Percentiles rank a stretch among this genome's conserved stretches.
Conservation (phyloP, 2,888 invertebrate species). For the Callimorpha dominula region DNA sequence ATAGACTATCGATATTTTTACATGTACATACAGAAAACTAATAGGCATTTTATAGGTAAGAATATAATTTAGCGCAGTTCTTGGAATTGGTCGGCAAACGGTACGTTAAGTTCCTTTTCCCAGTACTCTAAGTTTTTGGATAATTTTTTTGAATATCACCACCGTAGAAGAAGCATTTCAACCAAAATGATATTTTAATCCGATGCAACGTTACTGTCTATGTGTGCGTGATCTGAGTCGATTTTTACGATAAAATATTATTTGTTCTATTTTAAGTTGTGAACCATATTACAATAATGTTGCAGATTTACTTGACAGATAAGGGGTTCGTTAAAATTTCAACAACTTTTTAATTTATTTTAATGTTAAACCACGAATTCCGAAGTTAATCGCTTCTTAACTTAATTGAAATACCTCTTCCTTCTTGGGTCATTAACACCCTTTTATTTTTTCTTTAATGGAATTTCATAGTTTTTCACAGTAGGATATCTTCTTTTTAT, state of each 20-base stretch:
- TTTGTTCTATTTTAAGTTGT: background rate
- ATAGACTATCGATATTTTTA: too few relatives aligned
- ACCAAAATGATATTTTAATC: background rate
- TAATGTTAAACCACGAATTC: conserved; percentile 38
- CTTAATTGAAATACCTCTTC: conserved; percentile 52
- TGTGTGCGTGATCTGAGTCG: too few relatives aligned
- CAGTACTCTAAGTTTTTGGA: too few relatives aligned
- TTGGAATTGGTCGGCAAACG: background rate
- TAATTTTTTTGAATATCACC: background rate
- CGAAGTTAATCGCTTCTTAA: conserved; percentile 50
- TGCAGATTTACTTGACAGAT: conserved; percentile 7
- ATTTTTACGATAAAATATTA: background rate
- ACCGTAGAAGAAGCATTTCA: background rate
- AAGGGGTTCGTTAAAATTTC: conserved; percentile 26
- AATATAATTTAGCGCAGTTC: background rate
- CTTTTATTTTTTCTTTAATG: conserved; percentile 33
- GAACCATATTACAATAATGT: background rate
- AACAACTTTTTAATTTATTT: conserved; percentile 32
- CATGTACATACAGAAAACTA: too few relatives aligned
- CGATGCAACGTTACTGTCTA: background rate
- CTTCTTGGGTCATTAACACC: conserved; percentile 36
- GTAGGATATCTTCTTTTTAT: background rate
- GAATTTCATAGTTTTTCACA: background rate
- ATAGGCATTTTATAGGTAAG: too few relatives aligned
- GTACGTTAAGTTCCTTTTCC: too few relatives aligned